phyloP scores from a whole-genome alignment of 2,888 invertebrate genomes.

The Pyralis farinalis region DNA sequence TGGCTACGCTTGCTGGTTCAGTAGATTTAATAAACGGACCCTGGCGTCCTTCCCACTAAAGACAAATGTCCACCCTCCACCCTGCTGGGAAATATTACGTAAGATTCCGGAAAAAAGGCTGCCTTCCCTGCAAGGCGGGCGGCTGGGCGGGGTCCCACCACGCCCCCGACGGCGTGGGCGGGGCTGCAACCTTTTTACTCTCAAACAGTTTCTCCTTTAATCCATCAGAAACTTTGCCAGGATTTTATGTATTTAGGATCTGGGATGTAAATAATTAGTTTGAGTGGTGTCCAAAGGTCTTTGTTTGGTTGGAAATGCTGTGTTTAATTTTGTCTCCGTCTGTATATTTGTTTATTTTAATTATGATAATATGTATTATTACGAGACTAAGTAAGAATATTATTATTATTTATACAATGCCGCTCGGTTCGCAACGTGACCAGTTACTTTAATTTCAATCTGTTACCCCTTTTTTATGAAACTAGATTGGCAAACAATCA shows the following conservation, averaged over 20 bases:
- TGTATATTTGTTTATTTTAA: too few relatives aligned
- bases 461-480: too few relatives aligned
- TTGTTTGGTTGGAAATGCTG: not conserved
- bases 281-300: slow-evolving; percentile 23
- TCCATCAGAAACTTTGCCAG: not conserved
- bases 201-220: slow-evolving; percentile 6
- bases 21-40: slow-evolving; percentile 65
- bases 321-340: too few relatives aligned
- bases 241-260: slow-evolving; percentile 12
- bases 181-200: slow-evolving; percentile 13
- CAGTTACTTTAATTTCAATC: too few relatives aligned
- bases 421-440: too few relatives aligned
- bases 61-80: slow-evolving; percentile 62
- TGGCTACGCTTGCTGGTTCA: slow-evolving; percentile 28
- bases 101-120: slow-evolving; percentile 36
- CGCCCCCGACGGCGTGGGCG: slow-evolving; percentile 29
- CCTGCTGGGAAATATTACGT: slow-evolving; percentile 45
- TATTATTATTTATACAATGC: too few relatives aligned
- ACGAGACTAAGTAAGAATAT: too few relatives aligned
- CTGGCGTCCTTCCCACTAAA: slow-evolving; percentile 40
- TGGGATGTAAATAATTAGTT: slow-evolving; percentile 28
- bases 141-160: slow-evolving; percentile 25
- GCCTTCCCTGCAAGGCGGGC: slow-evolving; percentile 3
- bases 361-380: too few relatives aligned
- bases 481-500: too few relatives aligned